Evolutionary conservation across 2,888 invertebrate genomes (phyloP), one percentile per base, ranked within the genome.

Genomic region (Schizaphis graminum): DNA sequence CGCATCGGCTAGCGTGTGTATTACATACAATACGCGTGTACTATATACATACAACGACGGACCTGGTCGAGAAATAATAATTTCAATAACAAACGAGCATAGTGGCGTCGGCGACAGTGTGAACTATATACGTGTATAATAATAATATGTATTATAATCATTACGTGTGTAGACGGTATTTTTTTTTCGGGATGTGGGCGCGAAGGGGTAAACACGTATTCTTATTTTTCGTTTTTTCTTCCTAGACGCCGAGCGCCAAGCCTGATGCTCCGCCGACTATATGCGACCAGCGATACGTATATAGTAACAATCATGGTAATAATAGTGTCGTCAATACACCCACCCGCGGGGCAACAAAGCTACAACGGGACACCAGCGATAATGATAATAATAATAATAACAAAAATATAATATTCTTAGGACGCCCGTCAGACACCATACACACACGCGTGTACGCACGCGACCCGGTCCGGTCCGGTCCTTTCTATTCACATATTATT

Each of bases 51-150:
- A 84, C 57, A 28, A 16, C 91, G 35, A 53, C 85, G 56, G 56
- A 41, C 53, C 67, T 67, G 86, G 86, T 5, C 47, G 61, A 86
- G 86, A 61, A 86, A 92, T 47, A 84, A 84, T 85, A 41, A 44
- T 85, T 84, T 84, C 41, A 49, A 85, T 84, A 91, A 91, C 84
- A 85, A 91, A 86, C 57, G 77, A 47, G 47, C 11, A 53, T 53
- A 57, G 89, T 53, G 89, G 87, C 89, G 89, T n/a, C 85, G 44
- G 85, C 91, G 91, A 91, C 44, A 57, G 44, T 57, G 91, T 91
- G 56, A 44, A 91, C 85, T 28, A 84, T 11, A 91, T 91, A 47
- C 21, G 16, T 77, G 35, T 77, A 77, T 67, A 61, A 28, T 56
- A 61, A 3, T 11, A 16, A 53, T 21, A 56, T 21, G 35, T 77